A percentile compares a stretch with the other conserved stretches of the same genome.
These are phyloP conservation scores for Zygogramma bicolorata DNA, from an alignment of 2,888 invertebrate genomes.

Conservation along the genomic window DNA sequence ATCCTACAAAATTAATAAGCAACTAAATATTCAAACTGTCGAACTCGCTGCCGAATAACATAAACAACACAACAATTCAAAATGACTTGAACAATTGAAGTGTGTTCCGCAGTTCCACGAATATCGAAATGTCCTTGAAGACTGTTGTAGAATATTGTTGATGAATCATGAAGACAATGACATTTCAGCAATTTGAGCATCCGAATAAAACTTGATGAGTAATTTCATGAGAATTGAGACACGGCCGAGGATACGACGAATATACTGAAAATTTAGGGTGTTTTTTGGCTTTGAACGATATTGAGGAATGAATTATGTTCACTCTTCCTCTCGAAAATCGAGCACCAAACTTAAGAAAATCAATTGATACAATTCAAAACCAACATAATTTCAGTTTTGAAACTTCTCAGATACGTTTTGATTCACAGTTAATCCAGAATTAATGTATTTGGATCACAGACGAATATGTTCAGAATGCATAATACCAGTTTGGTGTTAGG, in stretches of 20 bases:
- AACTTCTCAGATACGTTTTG: too few relatives aligned
- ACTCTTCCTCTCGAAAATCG: too few relatives aligned
- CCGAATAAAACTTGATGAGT: neutral
- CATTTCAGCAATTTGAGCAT: neutral
- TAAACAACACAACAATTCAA: neutral
- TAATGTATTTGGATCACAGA: too few relatives aligned
- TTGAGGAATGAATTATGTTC: too few relatives aligned
- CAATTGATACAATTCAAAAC: too few relatives aligned
- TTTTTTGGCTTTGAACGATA: neutral
- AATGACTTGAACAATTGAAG: neutral
- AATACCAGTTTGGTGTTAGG: too few relatives aligned
- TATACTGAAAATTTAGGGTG: too few relatives aligned
- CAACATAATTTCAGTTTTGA: too few relatives aligned
- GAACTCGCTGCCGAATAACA: neutral
- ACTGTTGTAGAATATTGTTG: neutral
- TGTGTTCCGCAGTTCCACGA: neutral
- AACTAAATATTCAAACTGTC: neutral
- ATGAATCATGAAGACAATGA: conserved; percentile 7
- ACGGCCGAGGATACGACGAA: neutral
- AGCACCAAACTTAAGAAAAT: too few relatives aligned
- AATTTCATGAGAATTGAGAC: neutral
- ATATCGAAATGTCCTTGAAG: neutral
- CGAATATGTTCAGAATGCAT: too few relatives aligned
- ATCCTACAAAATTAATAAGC: neutral
- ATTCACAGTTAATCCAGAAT: too few relatives aligned